Evolutionary conservation across 2,888 invertebrate genomes (phyloP).

Genomic region (Platycnemis pennipes): DNA sequence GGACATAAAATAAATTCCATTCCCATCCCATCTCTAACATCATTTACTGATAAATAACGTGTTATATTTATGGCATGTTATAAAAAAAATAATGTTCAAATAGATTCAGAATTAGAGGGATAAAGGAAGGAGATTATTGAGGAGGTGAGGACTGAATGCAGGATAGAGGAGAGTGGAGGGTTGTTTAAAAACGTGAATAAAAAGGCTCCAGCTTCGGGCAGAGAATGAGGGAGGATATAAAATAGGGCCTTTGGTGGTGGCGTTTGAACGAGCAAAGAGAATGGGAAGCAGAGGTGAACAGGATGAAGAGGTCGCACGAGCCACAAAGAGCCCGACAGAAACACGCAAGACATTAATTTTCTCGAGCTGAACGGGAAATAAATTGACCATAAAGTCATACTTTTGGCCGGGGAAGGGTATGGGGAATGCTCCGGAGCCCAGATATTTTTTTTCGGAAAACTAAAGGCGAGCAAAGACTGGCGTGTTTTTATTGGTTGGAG

Average conservation of each 20-base stretch:
- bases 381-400: conserved; percentile 52
- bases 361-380: conserved; percentile 47
- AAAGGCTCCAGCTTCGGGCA: not conserved
- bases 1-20: too few species aligned
- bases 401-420: not conserved
- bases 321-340: conserved; percentile 14
- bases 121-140: not conserved
- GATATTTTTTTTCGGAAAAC: conserved; percentile 1
- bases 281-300: not conserved
- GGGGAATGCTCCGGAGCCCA: not conserved
- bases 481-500: conserved; percentile 8
- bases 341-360: conserved; percentile 49
- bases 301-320: not conserved
- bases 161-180: not conserved
- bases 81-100: too few species aligned
- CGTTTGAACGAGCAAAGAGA: not conserved
- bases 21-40: too few species aligned
- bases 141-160: not conserved
- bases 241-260: not conserved
- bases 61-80: too few species aligned
- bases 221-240: not conserved
- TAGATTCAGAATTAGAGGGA: not conserved
- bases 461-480: conserved; percentile 10
- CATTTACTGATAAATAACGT: too few species aligned
- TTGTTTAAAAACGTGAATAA: not conserved